Conservation (phyloP, 53 echinoderm and acorn worm species). For the Paelopatides confundens region DNA sequence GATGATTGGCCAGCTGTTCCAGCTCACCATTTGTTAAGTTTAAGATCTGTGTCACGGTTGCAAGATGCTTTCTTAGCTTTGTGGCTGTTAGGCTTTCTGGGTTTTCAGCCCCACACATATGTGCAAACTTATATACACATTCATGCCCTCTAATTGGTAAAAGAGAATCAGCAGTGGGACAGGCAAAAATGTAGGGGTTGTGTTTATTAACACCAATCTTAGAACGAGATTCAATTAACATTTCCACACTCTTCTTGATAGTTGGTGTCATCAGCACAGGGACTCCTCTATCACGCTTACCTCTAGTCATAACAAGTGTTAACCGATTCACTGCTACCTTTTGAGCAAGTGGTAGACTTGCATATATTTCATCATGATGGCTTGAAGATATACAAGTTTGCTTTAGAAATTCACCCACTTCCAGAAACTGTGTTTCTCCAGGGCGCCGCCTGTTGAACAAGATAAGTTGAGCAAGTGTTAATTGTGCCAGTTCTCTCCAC, state of each 20-base stretch:
- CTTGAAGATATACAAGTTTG: neutral
- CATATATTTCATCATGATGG: constrained; percentile 33
- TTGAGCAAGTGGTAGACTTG: neutral
- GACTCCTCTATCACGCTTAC: constrained; percentile 27
- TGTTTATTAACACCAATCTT: neutral
- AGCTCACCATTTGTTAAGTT: constrained; percentile 49
- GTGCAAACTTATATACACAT: neutral
- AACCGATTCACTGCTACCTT: neutral
- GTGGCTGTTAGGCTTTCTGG: constrained; percentile 61
- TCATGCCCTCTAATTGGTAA: constrained; percentile 8
- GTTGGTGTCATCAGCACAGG: neutral
- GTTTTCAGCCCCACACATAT: constrained; percentile 34
- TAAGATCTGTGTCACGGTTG: constrained; percentile 54
- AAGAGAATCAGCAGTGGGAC: neutral
- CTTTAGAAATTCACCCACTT: neutral
- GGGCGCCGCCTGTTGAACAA: constrained; percentile 35
- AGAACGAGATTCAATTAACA: constrained; percentile 1
- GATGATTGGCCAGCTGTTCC: constrained; percentile 62
- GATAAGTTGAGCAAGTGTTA: constrained; percentile 23
- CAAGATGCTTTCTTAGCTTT: constrained; percentile 63
- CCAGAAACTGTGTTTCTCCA: constrained; percentile 25
- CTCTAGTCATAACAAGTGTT: neutral
- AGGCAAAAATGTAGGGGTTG: constrained; percentile 29
- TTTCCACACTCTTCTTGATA: constrained; percentile 16
- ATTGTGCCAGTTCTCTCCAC: neutral